Evolutionary conservation across 1,140 invertebrate species (phyloP).

Genomic region (Sycobia sp.): DNA sequence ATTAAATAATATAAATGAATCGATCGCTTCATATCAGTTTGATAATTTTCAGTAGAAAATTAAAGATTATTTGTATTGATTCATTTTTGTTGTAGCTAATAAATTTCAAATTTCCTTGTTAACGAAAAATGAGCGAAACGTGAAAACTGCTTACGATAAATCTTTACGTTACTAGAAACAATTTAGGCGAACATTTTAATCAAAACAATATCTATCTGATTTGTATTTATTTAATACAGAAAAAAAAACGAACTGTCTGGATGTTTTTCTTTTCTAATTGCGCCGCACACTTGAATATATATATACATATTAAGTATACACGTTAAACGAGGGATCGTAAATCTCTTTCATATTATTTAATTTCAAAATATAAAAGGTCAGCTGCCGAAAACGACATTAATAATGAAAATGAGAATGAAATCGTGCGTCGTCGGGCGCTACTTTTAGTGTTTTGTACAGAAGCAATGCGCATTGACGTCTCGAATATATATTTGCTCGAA

Average conservation of each 20-base stretch:
- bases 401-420: neutral
- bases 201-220: neutral
- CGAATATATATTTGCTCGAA: too few relatives aligned
- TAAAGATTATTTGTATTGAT: too few relatives aligned
- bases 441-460: conserved; percentile 23
- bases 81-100: too few relatives aligned
- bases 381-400: neutral
- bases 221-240: neutral
- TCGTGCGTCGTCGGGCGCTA: neutral
- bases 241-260: too few relatives aligned
- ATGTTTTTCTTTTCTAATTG: neutral
- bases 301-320: conserved; percentile 18
- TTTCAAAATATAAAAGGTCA: conserved; percentile 16
- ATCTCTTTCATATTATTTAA: conserved; percentile 20
- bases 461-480: neutral
- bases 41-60: too few relatives aligned
- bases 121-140: too few relatives aligned
- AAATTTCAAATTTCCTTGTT: too few relatives aligned
- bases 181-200: neutral
- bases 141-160: too few relatives aligned
- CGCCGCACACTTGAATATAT: neutral
- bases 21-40: too few relatives aligned
- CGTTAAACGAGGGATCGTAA: conserved; percentile 15
- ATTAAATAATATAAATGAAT: neutral
- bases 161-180: too few relatives aligned